phyloP scores from a whole-genome alignment of 2,797 vertebrate species.

The Scolopax rusticola region DNA sequence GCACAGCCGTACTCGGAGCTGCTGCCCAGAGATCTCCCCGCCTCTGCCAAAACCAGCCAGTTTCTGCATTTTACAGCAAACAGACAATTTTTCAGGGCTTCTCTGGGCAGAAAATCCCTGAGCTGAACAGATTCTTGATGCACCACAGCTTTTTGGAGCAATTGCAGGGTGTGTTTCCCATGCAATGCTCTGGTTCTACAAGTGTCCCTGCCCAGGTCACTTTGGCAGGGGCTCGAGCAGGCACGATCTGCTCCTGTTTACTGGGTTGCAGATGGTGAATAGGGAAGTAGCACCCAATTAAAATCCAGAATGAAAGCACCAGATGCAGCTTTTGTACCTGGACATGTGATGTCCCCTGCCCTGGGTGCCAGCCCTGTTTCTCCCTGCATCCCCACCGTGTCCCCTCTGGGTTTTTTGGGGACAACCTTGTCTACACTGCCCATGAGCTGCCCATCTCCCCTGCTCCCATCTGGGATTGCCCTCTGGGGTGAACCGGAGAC shows the following conservation, averaged over 20 bases:
- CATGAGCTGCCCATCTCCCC: not conserved
- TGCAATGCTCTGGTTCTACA: not conserved
- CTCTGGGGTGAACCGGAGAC: not conserved
- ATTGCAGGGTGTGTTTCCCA: rapidly evolving
- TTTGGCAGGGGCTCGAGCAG: not conserved
- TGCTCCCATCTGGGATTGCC: not conserved
- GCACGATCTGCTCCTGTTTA: not conserved
- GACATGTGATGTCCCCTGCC: rapidly evolving
- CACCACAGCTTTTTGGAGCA: not conserved
- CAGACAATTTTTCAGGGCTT: not conserved
- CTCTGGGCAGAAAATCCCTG: not conserved
- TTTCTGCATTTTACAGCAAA: not conserved
- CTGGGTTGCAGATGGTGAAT: not conserved
- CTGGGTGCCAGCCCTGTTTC: not conserved
- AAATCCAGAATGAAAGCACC: not conserved
- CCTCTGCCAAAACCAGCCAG: rapidly evolving
- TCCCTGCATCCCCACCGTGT: not conserved
- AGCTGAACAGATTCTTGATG: not conserved
- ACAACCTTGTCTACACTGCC: rapidly evolving
- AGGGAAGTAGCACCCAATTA: rapidly evolving
- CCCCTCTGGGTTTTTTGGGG: not conserved
- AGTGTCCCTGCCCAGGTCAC: not conserved
- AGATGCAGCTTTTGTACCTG: not conserved
- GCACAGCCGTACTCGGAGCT: not conserved
- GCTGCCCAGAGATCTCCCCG: not conserved